Percentiles rank a stretch among this genome's conserved stretches.
Evolutionary conservation across 37 sponge, comb jelly and placozoan genomes (phyloP).

Genomic region (Corticium candelabrum): DNA sequence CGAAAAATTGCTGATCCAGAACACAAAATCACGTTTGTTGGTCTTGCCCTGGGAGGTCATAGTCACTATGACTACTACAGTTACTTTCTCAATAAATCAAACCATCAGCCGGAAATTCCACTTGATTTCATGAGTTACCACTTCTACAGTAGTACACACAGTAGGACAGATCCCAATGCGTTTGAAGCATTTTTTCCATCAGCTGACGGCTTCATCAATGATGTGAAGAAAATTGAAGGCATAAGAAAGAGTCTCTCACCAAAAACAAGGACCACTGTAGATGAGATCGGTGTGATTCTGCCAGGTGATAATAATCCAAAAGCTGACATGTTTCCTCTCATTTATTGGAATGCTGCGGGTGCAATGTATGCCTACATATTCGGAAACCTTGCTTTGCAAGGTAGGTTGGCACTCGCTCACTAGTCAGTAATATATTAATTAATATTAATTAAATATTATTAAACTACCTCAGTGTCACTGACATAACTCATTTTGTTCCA

Average conservation of each 20-base stretch:
- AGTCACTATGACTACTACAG: background rate
- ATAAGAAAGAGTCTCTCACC: background rate
- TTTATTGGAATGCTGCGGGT: constrained; percentile 6
- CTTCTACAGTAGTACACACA: background rate
- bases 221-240: background rate
- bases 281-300: constrained; percentile 10
- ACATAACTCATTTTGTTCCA: no score
- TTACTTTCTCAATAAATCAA: constrained; percentile 8
- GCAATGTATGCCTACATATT: constrained; percentile 6
- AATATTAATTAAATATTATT: no score
- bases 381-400: background rate
- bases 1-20: background rate
- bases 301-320: constrained; percentile 8
- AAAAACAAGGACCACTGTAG: background rate
- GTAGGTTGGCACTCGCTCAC: no score
- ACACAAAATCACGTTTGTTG: constrained; percentile 5
- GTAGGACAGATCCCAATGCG: background rate
- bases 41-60: background rate
- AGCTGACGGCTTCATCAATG: constrained; percentile 2
- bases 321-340: constrained; percentile 5
- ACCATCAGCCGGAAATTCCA: background rate
- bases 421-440: no score
- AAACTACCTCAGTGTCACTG: no score
- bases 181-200: background rate
- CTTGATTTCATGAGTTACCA: constrained; percentile 2